A percentile compares a stretch with the other conserved stretches of the same genome.
phyloP scores from a whole-genome alignment of 1,140 invertebrate species.

The Neotoxoptera formosana region DNA sequence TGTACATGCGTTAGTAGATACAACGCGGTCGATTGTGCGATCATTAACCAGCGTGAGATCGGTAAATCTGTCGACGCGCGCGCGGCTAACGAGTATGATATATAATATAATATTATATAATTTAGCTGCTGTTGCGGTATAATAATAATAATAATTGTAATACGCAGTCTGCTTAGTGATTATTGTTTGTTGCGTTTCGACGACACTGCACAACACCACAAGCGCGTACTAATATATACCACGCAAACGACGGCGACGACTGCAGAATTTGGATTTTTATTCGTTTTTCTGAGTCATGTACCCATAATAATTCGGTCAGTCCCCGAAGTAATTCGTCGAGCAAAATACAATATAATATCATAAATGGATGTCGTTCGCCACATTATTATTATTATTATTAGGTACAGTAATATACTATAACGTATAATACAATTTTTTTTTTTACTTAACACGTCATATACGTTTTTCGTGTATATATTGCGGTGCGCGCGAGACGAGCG shows the following conservation, averaged over 20 bases:
- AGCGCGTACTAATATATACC: not conserved
- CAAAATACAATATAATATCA: not conserved
- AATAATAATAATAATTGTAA: not conserved
- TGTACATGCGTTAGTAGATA: not conserved
- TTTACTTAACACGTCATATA: not conserved
- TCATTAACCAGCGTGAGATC: slow-evolving; percentile 54
- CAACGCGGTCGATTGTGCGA: slow-evolving; percentile 4
- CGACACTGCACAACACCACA: not conserved
- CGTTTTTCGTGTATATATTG: not conserved
- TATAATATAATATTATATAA: not conserved
- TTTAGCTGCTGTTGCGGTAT: not conserved
- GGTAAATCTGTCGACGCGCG: slow-evolving; percentile 15
- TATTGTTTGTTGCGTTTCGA: not conserved
- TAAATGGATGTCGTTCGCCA: not conserved
- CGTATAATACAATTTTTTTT: not conserved
- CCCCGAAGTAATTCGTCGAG: not conserved
- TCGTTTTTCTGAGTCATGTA: not conserved
- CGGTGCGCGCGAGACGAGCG: not conserved
- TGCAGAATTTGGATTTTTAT: not conserved
- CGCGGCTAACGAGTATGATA: not conserved
- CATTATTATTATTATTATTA: no score
- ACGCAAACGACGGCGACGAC: no score
- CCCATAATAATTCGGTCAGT: no score
- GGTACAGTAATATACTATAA: no score
- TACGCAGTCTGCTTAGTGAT: not conserved